Conservation (phyloP, 2,888 invertebrate genomes). For the Phalera bucephala region DNA sequence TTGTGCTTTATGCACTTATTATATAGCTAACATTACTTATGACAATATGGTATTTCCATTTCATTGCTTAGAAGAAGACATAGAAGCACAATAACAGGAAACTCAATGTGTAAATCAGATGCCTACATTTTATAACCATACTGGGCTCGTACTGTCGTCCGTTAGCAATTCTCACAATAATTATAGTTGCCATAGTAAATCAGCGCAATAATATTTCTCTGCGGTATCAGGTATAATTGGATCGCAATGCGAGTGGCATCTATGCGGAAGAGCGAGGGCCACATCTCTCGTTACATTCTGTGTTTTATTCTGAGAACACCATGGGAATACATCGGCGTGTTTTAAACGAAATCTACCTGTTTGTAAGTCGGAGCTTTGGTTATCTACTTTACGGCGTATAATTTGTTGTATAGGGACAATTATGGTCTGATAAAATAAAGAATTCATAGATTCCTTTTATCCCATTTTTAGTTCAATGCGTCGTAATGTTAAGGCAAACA, state of each 20-base stretch:
- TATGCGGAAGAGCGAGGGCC: slow-evolving; percentile 76
- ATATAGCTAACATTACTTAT: background rate
- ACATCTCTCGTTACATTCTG: slow-evolving; percentile 77
- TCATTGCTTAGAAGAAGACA: background rate
- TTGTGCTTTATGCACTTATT: background rate
- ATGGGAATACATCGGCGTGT: slow-evolving; percentile 57
- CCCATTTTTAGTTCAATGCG: too few species aligned
- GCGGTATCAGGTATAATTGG: slow-evolving; percentile 77
- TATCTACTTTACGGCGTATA: too few species aligned
- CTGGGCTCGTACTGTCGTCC: slow-evolving; percentile 53
- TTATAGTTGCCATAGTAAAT: slow-evolving; percentile 61
- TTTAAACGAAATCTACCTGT: slow-evolving; percentile 16
- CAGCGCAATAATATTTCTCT: slow-evolving; percentile 70
- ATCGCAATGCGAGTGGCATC: slow-evolving; percentile 73
- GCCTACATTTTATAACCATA: slow-evolving; percentile 42
- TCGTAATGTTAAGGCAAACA: too few species aligned
- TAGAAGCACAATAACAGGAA: slow-evolving; percentile 45
- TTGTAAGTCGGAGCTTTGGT: slow-evolving; percentile 19
- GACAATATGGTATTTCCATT: background rate
- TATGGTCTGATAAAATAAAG: too few species aligned
- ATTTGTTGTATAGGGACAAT: too few species aligned
- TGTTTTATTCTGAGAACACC: slow-evolving; percentile 75
- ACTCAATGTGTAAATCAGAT: slow-evolving; percentile 38
- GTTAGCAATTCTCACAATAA: slow-evolving; percentile 70
- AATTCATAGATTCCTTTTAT: too few species aligned